Conservation (phyloP, 2,113 vertebrate species). For the Brevimyrus niger region DNA sequence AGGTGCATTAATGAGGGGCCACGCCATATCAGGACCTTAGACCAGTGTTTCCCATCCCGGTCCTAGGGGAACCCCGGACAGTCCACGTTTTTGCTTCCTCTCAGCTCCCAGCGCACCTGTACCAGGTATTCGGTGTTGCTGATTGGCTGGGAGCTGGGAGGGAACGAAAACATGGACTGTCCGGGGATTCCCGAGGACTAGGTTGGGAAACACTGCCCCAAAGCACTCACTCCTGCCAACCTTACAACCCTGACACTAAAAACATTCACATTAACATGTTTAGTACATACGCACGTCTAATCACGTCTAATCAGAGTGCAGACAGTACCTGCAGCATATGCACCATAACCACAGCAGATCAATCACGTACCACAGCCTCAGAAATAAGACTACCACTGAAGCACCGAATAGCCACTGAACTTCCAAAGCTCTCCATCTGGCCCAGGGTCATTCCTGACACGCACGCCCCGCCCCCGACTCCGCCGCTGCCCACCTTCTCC, state of each 20-base stretch:
- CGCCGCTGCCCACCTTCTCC: slow-evolving; percentile 74
- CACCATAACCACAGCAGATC: neutral
- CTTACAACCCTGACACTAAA: neutral
- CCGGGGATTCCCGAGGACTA: too few relatives aligned
- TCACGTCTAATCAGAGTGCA: neutral
- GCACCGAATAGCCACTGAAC: neutral
- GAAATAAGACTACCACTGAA: neutral
- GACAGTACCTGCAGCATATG: neutral
- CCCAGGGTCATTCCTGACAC: neutral
- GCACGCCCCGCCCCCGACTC: neutral
- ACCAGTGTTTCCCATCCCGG: neutral
- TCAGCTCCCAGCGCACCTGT: too few relatives aligned
- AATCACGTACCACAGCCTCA: neutral
- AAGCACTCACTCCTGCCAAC: neutral
- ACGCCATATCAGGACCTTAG: neutral
- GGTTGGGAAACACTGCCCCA: neutral
- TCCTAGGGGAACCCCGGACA: too few relatives aligned
- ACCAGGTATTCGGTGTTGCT: too few relatives aligned
- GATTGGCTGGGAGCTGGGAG: too few relatives aligned
- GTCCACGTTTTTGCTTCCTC: too few relatives aligned
- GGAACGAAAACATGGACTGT: too few relatives aligned
- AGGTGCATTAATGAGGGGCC: neutral
- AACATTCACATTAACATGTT: neutral
- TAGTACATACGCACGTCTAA: neutral
- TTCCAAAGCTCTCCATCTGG: neutral